Evolutionary conservation across 2,797 vertebrate species (phyloP), one percentile per base, ranked within the genome.

Genomic region (Mormyrops attenuatus): DNA sequence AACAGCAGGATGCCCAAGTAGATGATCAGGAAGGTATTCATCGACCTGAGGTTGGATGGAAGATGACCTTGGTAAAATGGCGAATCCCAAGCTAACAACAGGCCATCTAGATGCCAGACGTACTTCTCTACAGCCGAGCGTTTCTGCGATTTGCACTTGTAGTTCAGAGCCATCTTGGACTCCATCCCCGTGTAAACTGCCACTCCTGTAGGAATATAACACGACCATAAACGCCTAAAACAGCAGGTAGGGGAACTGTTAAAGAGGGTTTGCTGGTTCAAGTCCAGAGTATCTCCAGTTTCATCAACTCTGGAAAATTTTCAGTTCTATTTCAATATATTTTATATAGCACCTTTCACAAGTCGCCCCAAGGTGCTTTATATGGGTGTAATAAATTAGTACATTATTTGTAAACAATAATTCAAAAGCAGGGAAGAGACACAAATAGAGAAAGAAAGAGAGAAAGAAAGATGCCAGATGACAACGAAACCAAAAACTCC

Each of bases 141-240:
- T 93, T 99, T 99, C 95, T 99, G 98, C 90, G 99, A 99, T 95
- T 99, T 99, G 96, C 98, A 98, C 94, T 99, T 99, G 90, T 99
- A 99, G 96, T 99, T 99, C 92, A 99, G 96, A 82, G 98, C 98
- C 98, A 99, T 99, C 94, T 99, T 99, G 90, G 99, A 97, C 94
- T 99, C 99, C 99, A 99, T 99, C 92, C 99, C 99, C 0, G 99
- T 99, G 92, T 99, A 99, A 89, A 99, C 95, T 2, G 99, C 99
- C 93, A 99, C 98, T 94, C 97, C 99, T 99, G 94, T 26, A 94
- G 92, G 89, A 91, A 15, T 13, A n/a, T 2, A 52, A 85, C 82
- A 85, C 20, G 44, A 26, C 9, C n/a, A 52, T 26, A 17, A 26
- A 49, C 5, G 0, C 22, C 26, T 26, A 85, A 13, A 11, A 3